Base-by-base conservation (phyloP, 2,797 vertebrate genomes). In the Smutsia gigantea region DNA sequence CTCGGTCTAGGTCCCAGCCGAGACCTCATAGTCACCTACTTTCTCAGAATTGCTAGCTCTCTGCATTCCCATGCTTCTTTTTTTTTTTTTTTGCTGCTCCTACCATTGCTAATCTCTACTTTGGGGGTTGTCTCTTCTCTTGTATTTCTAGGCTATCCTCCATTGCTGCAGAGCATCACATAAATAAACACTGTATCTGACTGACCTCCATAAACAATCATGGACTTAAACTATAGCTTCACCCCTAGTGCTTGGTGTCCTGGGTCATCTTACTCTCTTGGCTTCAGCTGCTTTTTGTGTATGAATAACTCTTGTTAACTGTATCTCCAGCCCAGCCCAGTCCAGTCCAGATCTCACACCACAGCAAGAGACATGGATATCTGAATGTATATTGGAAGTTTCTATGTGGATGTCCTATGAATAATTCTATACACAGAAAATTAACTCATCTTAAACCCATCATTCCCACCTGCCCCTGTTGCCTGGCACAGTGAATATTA, bases 151-250 rank as follows among this genome's bases (percentile, higher is more conserved):
- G 51, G 57, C 31, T 81, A 37, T 53, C 23, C 5, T 78, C 39
- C 19, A 51, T 93, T 68, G 57, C 77, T 55, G 25, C n/a, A 69
- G 57, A 42, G 19, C 34, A 79, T 79, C 49, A 63, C 6, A 15
- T 77, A 71, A 87, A 86, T 92, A 77, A 87, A 86, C 89, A 59
- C 25, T 82, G 31, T 86, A 81, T 92, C 69, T 64, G 64, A 53
- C 34, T 39, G 61, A 37, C 53, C 34, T 92, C 66, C 12, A 2
- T 90, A 57, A 77, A 91, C 15, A 85, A 7, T 74, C 13, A 69
- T 13, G 37, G 55, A 57, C 42, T 87, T 86, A 19, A 71, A 69
- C 27, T 92, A 95, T 42, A 94, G 74, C 29, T 86, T 82, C 8
- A 86, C 18, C 34, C 13, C 10, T 75, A 27, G 34, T 71, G 34